A percentile compares a stretch with the other conserved stretches of the same genome.
Evolutionary conservation across 2,888 invertebrate species (phyloP).

Genomic region (Nezara viridula): DNA sequence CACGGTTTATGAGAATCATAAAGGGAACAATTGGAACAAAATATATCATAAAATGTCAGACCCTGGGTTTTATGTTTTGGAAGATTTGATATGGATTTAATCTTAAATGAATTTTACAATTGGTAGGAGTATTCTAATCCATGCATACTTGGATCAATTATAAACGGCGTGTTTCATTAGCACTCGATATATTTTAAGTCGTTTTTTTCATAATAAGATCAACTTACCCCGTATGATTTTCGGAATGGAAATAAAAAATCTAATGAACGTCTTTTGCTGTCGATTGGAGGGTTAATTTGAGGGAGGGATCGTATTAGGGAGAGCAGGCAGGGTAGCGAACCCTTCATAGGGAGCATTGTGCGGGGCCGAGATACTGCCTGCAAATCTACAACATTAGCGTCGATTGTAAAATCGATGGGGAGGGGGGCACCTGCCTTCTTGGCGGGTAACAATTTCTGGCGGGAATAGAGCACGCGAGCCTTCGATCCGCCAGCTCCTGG

Average conservation of each 20-base stretch:
- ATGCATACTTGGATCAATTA: too few species aligned
- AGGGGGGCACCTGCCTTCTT: constrained; percentile 39
- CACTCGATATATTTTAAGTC: too few species aligned
- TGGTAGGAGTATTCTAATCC: too few species aligned
- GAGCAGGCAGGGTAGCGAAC: neutral
- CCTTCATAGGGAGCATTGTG: constrained; percentile 40
- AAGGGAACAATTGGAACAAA: too few species aligned
- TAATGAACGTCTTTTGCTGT: neutral
- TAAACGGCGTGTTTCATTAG: too few species aligned
- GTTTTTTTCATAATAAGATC: neutral
- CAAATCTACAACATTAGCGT: constrained; percentile 58
- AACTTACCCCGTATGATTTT: neutral
- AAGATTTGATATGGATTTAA: too few species aligned
- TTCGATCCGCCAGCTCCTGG: constrained; percentile 31
- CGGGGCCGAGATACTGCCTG: constrained; percentile 17
- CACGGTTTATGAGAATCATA: too few species aligned
- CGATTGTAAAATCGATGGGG: constrained; percentile 55
- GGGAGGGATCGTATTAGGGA: constrained; percentile 17
- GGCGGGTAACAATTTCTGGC: constrained; percentile 34
- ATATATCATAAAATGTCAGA: too few species aligned
- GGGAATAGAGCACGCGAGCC: neutral
- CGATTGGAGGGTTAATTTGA: constrained; percentile 16
- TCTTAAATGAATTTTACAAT: too few species aligned
- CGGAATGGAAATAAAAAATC: neutral
- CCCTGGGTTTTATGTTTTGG: too few species aligned